Percentiles rank a stretch among this genome's conserved stretches.
These are phyloP conservation scores for Flexamia atlantica DNA, from an alignment of 2,888 invertebrate genomes.

Conservation along the genomic window DNA sequence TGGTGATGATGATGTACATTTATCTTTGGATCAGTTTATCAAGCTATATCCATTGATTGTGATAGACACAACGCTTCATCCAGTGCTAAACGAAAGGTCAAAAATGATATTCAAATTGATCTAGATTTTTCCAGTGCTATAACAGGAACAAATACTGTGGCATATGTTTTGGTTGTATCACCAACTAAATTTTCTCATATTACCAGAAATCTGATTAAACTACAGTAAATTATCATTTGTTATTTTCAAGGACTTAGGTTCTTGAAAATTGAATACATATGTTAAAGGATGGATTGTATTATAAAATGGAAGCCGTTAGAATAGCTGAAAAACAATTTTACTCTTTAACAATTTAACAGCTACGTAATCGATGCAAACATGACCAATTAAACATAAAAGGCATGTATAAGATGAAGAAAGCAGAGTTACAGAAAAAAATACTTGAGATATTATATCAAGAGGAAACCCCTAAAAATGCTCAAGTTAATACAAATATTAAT, in stretches of 20 bases:
- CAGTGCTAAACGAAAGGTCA: background rate
- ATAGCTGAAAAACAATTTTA: too few relatives aligned
- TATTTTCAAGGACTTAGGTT: constrained; percentile 1
- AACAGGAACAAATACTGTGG: constrained; percentile 1
- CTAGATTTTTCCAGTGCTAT: background rate
- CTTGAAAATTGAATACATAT: constrained; percentile 1
- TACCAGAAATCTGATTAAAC: background rate
- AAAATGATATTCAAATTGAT: background rate
- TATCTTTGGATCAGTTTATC: background rate
- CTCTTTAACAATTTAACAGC: too few relatives aligned
- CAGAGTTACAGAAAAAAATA: too few relatives aligned
- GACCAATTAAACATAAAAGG: too few relatives aligned
- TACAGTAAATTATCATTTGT: background rate
- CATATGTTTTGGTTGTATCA: constrained; percentile 2
- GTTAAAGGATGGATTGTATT: background rate
- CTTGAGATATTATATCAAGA: too few relatives aligned
- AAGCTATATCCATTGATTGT: constrained; percentile 25
- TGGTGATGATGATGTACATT: background rate
- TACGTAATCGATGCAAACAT: too few relatives aligned
- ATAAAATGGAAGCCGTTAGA: too few relatives aligned
- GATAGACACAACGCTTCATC: constrained; percentile 25
- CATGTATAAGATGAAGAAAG: too few relatives aligned
- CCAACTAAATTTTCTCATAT: background rate
- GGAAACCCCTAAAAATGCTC: too few relatives aligned
- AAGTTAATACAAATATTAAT: too few relatives aligned